phyloP scores from a whole-genome alignment of 1,140 invertebrate species.

The Zaprionus nigranus region DNA sequence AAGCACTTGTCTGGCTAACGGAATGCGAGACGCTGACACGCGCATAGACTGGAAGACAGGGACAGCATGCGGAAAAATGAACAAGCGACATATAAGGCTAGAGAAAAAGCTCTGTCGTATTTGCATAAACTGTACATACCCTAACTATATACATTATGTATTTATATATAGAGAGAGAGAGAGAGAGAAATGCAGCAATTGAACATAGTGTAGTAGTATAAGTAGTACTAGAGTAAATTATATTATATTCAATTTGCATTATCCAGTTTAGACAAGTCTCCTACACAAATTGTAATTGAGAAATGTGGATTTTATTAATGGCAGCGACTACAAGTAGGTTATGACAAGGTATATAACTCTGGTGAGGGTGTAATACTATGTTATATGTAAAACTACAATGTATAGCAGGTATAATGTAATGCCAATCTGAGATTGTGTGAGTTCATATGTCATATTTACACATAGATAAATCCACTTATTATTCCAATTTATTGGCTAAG shows the following conservation, averaged over 20 bases:
- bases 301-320: neutral
- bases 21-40: constrained; percentile 6
- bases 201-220: neutral
- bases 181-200: neutral
- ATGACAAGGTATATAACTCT: neutral
- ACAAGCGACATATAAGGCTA: constrained; percentile 8
- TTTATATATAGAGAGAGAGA: neutral
- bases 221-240: neutral
- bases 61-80: constrained; percentile 5
- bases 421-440: neutral
- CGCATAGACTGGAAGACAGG: neutral
- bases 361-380: neutral
- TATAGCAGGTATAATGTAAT: neutral
- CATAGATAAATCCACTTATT: neutral
- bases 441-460: neutral
- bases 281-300: neutral
- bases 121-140: constrained; percentile 1
- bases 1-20: constrained; percentile 1
- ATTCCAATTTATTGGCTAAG: neutral
- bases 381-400: neutral
- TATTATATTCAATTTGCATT: neutral
- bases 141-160: no score
- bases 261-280: neutral
- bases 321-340: neutral
- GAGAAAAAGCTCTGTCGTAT: neutral